Base-by-base conservation (phyloP, 2,113 vertebrate genomes). In the Falcunculus frontatus region DNA sequence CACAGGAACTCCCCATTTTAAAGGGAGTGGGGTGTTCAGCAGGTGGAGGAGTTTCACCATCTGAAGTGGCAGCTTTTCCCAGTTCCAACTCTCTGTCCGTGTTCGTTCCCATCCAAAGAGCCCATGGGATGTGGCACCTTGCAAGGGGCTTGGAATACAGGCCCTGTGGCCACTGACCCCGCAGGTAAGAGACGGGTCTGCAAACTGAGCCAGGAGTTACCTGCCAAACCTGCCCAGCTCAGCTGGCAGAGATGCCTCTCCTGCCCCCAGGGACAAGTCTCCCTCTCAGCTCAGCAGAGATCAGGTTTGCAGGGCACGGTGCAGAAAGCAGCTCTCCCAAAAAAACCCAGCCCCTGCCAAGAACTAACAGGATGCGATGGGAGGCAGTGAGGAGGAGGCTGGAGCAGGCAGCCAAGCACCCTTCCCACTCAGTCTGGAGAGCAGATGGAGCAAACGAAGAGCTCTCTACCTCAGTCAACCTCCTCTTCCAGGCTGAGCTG, bases 401-500 rank as follows among this genome's bases (percentile, higher is more conserved):
- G 91, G 55, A 78, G 70, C 62, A 83, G 82, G 93, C 91, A 95
- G 76, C 63, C 72, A 83, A 73, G 83, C 72, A 52, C 72, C 0
- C 30, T 47, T 92, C 95, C 83, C 67, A 80, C 95, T 84, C 59
- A 32, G 76, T 83, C 93, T 94, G 80, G 86, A 41, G 68, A 94
- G 63, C 89, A 94, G 93, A 95, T 90, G 91, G 86, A 96, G 63
- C 35, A 30, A 68, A 32, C 57, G 2, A 3, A 60, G 69, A 85
- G 70, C 35, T 88, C 70, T 32, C 5, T 39, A 59, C 67, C 47
- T 92, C 55, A 79, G 27, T 76, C 86, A 83, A 35, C 63, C 50
- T 63, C 49, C 53, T 90, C 53, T 76, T 41, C 49, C 72, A 69
- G 63, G 75, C 64, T 63, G 41, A 65, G 25, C 12, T 84, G 49